Conservation (phyloP, 1,140 invertebrate species). For the Probaryconus sp. region DNA sequence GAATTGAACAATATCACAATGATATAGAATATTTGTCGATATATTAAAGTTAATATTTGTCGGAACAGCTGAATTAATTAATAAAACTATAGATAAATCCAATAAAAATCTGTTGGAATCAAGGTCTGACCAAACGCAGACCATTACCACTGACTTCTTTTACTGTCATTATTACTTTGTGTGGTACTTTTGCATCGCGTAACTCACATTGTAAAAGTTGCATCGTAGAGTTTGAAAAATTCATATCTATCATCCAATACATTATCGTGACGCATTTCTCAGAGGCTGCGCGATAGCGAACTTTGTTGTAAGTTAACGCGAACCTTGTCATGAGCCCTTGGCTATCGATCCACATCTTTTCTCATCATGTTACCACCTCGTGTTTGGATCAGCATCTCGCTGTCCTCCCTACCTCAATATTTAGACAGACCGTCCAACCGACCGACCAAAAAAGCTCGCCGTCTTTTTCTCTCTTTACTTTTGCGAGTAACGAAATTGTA, state of each 20-base stretch:
- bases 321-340: conserved; percentile 46
- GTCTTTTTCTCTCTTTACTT: conserved; percentile 5
- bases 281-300: conserved; percentile 39
- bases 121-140: conserved; percentile 36
- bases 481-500: conserved; percentile 10
- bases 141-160: conserved; percentile 26
- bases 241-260: conserved; percentile 52
- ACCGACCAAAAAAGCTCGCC: conserved; percentile 4
- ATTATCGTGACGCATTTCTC: conserved; percentile 49
- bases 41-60: conserved; percentile 11
- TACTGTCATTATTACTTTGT: conserved; percentile 33
- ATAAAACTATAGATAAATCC: conserved; percentile 24
- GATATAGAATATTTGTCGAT: no score
- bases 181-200: conserved; percentile 30
- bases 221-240: conserved; percentile 24
- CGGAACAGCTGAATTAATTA: conserved; percentile 35
- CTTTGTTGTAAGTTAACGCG: conserved; percentile 46
- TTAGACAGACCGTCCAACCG: conserved; percentile 2
- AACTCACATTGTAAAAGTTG: conserved; percentile 50
- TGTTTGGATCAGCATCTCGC: conserved; percentile 6
- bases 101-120: conserved; percentile 10
- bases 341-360: conserved; percentile 46
- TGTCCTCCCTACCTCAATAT: neutral
- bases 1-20: no score
- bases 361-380: conserved; percentile 1